Base-by-base conservation (phyloP, 2,113 vertebrate genomes). In the Pithys albifrons region DNA sequence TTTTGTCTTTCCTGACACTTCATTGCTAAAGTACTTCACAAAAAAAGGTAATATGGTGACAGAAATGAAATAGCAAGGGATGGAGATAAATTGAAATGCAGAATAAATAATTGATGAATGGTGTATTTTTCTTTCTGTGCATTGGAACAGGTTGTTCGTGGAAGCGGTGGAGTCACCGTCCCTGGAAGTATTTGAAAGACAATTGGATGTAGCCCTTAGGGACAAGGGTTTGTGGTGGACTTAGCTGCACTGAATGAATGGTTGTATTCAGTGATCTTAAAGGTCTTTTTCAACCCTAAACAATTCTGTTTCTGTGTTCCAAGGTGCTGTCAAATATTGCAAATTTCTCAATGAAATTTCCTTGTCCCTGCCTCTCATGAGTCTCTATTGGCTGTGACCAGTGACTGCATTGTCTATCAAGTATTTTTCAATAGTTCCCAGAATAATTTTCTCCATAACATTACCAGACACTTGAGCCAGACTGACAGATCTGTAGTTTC, bases 21-120 rank as follows among this genome's bases (percentile, higher is more conserved):
- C 65, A 81, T 72, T 52, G 33, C 65, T 78, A 65, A 87, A 89
- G 41, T 33, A 51, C 54, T 57, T 94, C 75, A 45, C 41, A 88
- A 35, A 95, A 75, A 64, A 65, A 95, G n/a, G 8, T 41, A 64
- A 54, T 28, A 59, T 1, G 1, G 27, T 81, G 81, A 78, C 28
- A 87, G 84, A 95, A 95, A 94, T 75, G 89, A 93, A 94, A 61
- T 8, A 75, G 19, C 13, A 87, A 54, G 12, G 80, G 41, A 80
- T 43, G 43, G 55, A 77, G 33, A 81, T 65, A 69, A 85, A 91
- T 25, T 85, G 61, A 89, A 87, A 93, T n/a, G 35, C 31, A 75
- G 75, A 92, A 81, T 71, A 95, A 91, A 89, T 83, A 81, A 35
- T 48, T 72, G 37, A 74, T 71, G 31, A 66, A 84, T 89, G 24